phyloP scores from a whole-genome alignment of 2,888 invertebrate genomes.

The Trachelus iudaicus region DNA sequence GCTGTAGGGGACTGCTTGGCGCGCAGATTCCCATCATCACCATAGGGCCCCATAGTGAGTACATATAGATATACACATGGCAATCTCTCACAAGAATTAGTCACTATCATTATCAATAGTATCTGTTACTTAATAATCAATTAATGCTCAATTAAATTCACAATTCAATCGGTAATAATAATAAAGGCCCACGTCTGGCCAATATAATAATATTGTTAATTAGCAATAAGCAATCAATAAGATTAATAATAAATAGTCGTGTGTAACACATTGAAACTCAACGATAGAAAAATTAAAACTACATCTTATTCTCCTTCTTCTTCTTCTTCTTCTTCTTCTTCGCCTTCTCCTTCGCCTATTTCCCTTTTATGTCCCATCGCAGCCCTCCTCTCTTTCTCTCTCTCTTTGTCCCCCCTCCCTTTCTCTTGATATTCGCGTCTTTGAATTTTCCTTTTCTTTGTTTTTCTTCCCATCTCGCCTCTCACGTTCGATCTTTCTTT shows the following conservation, averaged over 20 bases:
- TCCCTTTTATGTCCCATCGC: conserved; percentile 18
- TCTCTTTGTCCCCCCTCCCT: conserved; percentile 4
- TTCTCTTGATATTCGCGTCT: conserved; percentile 8
- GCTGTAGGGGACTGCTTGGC: conserved; percentile 31
- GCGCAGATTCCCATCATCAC: conserved; percentile 38
- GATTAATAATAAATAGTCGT: conserved; percentile 52
- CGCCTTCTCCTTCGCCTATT: conserved; percentile 16
- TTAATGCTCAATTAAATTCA: conserved; percentile 48
- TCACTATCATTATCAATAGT: conserved; percentile 63
- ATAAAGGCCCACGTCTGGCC: conserved; percentile 9
- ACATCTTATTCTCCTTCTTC: conserved; percentile 20
- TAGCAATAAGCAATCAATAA: conserved; percentile 40
- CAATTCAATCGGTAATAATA: conserved; percentile 37
- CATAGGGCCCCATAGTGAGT: conserved; percentile 60
- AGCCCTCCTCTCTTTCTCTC: conserved; percentile 13
- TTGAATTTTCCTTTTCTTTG: conserved; percentile 16
- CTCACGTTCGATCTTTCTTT: conserved; percentile 14
- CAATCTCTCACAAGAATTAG: conserved; percentile 65
- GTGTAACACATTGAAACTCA: conserved; percentile 59
- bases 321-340: conserved; percentile 24
- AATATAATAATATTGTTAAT: conserved; percentile 27
- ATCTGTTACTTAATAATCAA: conserved; percentile 61
- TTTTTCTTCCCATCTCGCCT: conserved; percentile 10
- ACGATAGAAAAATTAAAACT: conserved; percentile 45
- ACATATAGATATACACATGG: conserved; percentile 65